Percentiles rank a stretch among this genome's conserved stretches.
phyloP scores from a whole-genome alignment of 30 jellyfish, hydroid and myxozoan genomes.

The Aurelia aurita complex sp. Pacific region DNA sequence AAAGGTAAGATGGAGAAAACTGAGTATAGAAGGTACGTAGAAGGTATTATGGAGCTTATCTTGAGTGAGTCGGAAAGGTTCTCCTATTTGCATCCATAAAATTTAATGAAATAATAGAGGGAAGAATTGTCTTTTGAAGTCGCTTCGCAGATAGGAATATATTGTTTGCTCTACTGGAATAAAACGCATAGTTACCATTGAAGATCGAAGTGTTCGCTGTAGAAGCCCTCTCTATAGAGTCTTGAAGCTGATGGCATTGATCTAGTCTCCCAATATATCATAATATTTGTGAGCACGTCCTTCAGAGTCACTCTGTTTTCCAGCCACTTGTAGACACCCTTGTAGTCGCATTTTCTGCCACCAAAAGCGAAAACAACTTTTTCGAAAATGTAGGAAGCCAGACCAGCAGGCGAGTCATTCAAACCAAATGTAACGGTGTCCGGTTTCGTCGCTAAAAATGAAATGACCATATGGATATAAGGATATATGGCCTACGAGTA shows the following conservation, averaged over 20 bases:
- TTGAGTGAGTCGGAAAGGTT: no score
- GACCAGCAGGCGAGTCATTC: constrained; percentile 71
- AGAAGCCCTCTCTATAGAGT: constrained; percentile 46
- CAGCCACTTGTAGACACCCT: constrained; percentile 15
- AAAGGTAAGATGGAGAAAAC: no score
- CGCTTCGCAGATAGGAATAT: no score
- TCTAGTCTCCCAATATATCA: constrained; percentile 68
- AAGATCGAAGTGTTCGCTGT: not conserved
- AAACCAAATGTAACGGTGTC: constrained; percentile 62
- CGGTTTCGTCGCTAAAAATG: constrained; percentile 58
- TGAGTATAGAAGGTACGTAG: no score
- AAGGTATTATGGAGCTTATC: no score
- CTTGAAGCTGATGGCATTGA: constrained; percentile 65
- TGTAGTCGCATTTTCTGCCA: constrained; percentile 6
- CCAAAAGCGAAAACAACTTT: constrained; percentile 25
- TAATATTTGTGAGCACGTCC: constrained; percentile 62
- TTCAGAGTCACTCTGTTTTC: constrained; percentile 38
- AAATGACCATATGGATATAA: no score
- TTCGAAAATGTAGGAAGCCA: constrained; percentile 66
- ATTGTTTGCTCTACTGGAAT: no score
- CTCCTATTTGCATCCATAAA: no score
- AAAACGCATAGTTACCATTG: constrained; percentile 9
- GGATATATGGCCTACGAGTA: no score
- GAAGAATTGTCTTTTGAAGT: no score
- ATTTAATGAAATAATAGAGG: no score